Evolutionary conservation across 2,797 vertebrate species (phyloP).

Genomic region (Emydoidea blandingii): DNA sequence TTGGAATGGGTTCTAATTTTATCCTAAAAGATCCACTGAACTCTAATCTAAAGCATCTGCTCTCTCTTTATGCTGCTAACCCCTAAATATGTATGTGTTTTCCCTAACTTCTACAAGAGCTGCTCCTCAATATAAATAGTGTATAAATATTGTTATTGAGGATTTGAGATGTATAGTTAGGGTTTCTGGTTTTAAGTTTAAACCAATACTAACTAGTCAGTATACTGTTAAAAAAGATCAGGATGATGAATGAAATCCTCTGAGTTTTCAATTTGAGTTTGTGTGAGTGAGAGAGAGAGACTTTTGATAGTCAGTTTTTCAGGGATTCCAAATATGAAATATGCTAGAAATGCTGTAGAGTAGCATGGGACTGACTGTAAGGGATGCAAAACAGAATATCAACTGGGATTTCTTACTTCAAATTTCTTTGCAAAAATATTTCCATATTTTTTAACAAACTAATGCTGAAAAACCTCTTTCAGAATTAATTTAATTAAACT

Average conservation of each 20-base stretch:
- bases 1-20: neutral
- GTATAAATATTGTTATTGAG: neutral
- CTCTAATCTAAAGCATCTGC: neutral
- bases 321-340: conserved; percentile 2
- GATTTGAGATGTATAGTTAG: neutral
- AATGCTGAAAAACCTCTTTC: neutral
- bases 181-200: conserved; percentile 61
- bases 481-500: neutral
- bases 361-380: neutral
- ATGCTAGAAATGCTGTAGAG: neutral
- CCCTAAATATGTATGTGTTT: neutral
- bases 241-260: conserved; percentile 51
- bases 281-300: neutral
- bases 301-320: neutral
- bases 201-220: conserved; percentile 63
- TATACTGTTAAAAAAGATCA: conserved; percentile 70
- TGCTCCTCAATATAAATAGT: neutral
- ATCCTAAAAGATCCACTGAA: neutral
- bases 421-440: neutral
- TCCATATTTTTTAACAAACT: neutral
- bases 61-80: neutral
- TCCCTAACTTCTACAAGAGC: neutral
- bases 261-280: neutral
- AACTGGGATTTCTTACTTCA: neutral
- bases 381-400: neutral